Evolutionary conservation across 2,888 invertebrate genomes (phyloP).

Genomic region (Lacanobia wlatinum): DNA sequence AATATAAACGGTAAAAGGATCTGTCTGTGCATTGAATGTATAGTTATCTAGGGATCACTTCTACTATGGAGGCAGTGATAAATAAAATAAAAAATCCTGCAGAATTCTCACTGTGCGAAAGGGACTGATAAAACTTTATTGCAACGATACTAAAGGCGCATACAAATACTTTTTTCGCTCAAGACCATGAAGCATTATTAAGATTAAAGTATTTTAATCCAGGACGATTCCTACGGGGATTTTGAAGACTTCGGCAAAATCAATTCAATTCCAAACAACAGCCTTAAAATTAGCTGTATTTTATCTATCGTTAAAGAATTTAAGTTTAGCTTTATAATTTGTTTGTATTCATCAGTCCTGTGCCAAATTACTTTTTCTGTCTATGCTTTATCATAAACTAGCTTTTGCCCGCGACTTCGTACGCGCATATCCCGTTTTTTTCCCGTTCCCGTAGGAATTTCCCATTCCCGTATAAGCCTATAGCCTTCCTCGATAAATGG

Average conservation of each 20-base stretch:
- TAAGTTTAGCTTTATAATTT: no score
- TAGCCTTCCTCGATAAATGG: no score
- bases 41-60: conserved; percentile 54
- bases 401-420: no score
- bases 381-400: background rate
- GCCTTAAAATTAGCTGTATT: background rate
- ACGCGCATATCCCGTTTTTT: no score
- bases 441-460: no score
- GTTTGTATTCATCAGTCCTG: no score
- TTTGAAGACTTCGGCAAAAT: background rate
- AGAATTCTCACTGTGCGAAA: conserved; percentile 35
- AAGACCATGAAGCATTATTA: background rate
- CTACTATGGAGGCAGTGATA: conserved; percentile 40
- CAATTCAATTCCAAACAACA: background rate
- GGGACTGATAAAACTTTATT: conserved; percentile 51
- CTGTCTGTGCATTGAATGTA: conserved; percentile 50
- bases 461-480: no score
- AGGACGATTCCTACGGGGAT: conserved; percentile 2
- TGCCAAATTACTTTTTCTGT: no score
- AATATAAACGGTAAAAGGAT: conserved; percentile 55
- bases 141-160: conserved; percentile 17
- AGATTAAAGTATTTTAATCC: conserved; percentile 1
- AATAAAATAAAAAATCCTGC: conserved; percentile 40
- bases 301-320: no score
- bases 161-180: conserved; percentile 21